A percentile compares a stretch with the other conserved stretches of the same genome.
phyloP scores from a whole-genome alignment of 2,797 vertebrate species.

The Vespertilio murinus region DNA sequence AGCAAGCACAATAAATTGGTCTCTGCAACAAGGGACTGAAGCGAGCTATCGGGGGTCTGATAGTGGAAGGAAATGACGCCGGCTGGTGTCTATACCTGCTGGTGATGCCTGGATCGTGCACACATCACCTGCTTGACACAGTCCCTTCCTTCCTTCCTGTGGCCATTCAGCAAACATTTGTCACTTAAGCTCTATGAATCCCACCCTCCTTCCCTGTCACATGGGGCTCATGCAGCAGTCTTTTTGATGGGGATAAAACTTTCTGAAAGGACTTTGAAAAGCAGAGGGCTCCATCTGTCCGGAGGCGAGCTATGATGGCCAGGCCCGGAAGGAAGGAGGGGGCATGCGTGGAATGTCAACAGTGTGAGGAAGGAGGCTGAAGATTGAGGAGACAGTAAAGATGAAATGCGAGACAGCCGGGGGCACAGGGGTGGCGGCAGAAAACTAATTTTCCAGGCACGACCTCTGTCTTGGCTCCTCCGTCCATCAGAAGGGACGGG shows the following conservation, averaged over 20 bases:
- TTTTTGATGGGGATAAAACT: neutral
- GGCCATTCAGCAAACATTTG: neutral
- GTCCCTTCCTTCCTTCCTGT: neutral
- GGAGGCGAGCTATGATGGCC: neutral
- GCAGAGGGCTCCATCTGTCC: neutral
- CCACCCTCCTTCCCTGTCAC: neutral
- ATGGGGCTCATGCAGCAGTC: neutral
- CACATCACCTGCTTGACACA: neutral
- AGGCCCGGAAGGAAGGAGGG: neutral
- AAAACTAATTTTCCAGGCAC: slow-evolving; percentile 46
- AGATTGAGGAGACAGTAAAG: neutral
- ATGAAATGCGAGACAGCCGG: neutral
- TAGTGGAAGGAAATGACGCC: neutral
- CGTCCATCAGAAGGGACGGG: neutral
- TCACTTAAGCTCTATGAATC: neutral
- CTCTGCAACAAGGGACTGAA: neutral
- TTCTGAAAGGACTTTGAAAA: neutral
- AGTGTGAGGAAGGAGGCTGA: neutral
- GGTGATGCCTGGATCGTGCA: neutral
- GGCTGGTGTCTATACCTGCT: neutral
- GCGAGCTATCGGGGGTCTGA: neutral
- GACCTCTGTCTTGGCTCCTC: slow-evolving; percentile 46
- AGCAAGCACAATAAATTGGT: neutral
- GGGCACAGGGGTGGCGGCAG: neutral
- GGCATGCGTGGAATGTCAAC: neutral